phyloP scores from a whole-genome alignment of 2,888 invertebrate species.

The Eupeodes luniger region DNA sequence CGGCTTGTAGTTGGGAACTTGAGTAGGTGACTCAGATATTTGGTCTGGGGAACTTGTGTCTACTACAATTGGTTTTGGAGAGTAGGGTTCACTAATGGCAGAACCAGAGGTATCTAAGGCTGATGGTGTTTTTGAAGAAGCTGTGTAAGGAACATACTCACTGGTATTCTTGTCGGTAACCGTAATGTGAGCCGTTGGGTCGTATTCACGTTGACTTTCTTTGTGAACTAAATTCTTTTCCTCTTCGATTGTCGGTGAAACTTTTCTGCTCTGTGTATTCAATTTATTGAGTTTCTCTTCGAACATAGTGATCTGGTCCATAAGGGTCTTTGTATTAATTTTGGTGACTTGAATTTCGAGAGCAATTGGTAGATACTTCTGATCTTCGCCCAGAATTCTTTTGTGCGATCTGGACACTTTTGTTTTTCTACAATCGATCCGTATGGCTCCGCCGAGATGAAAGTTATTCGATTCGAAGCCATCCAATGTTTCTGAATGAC shows the following conservation, averaged over 20 bases:
- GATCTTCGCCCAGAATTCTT: conserved; percentile 54
- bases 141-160: conserved; percentile 66
- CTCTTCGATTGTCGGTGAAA: neutral
- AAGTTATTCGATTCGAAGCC: conserved; percentile 50
- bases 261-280: neutral
- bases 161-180: conserved; percentile 15
- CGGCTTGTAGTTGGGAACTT: conserved; percentile 69
- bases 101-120: conserved; percentile 30
- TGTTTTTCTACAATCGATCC: conserved; percentile 61
- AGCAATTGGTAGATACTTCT: conserved; percentile 52
- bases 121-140: conserved; percentile 52
- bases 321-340: conserved; percentile 37
- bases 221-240: neutral
- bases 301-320: conserved; percentile 50
- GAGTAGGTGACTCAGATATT: conserved; percentile 58
- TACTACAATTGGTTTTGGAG: conserved; percentile 53
- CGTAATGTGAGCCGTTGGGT: conserved; percentile 47
- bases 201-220: conserved; percentile 60
- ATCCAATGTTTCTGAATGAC: conserved; percentile 51
- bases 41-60: conserved; percentile 50
- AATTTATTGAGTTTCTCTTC: conserved; percentile 37
- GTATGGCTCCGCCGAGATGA: conserved; percentile 58
- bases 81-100: conserved; percentile 64
- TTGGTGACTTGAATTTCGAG: conserved; percentile 52
- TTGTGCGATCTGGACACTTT: conserved; percentile 35